A percentile compares a stretch with the other conserved stretches of the same genome.
These are phyloP conservation scores for Phyllotreta striolata DNA, from an alignment of 2,888 invertebrate species.

Conservation along the genomic window DNA sequence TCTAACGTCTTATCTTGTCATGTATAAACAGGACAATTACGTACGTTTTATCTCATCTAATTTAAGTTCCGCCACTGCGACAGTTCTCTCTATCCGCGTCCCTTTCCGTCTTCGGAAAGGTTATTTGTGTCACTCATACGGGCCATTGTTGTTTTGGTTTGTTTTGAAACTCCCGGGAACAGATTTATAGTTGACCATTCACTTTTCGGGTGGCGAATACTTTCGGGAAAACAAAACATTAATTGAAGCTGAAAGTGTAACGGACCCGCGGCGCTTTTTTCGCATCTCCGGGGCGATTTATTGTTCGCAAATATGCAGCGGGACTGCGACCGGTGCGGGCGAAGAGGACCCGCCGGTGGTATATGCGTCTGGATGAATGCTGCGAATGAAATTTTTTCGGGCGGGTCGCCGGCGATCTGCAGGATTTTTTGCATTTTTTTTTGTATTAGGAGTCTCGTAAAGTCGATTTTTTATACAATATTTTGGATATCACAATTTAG, in stretches of 20 bases:
- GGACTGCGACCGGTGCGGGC: too few species aligned
- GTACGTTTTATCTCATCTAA: too few species aligned
- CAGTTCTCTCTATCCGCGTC: conserved; percentile 33
- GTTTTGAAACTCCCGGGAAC: conserved; percentile 57
- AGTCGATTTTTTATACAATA: too few species aligned
- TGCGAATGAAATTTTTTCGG: too few species aligned
- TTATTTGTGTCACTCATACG: conserved; percentile 61
- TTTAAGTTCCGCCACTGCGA: conserved; percentile 7
- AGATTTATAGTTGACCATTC: conserved; percentile 57
- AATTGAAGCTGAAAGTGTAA: conserved; percentile 54
- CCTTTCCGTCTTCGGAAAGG: conserved; percentile 43
- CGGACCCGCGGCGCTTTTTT: conserved; percentile 48
- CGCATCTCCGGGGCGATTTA: conserved; percentile 41
- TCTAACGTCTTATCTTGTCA: too few species aligned
- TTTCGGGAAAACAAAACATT: conserved; percentile 54
- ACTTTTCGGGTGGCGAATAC: conserved; percentile 47
- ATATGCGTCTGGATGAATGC: too few species aligned
- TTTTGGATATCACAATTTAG: too few species aligned
- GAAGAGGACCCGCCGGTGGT: too few species aligned
- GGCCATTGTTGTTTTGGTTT: conserved; percentile 60
- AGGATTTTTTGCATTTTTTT: too few species aligned
- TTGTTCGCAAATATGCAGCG: conserved; percentile 38
- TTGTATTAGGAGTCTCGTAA: too few species aligned
- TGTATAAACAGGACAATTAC: background rate
- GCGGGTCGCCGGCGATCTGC: too few species aligned